Evolutionary conservation across 2,113 vertebrate species (phyloP).

Genomic region (Neolamprologus falcicula): DNA sequence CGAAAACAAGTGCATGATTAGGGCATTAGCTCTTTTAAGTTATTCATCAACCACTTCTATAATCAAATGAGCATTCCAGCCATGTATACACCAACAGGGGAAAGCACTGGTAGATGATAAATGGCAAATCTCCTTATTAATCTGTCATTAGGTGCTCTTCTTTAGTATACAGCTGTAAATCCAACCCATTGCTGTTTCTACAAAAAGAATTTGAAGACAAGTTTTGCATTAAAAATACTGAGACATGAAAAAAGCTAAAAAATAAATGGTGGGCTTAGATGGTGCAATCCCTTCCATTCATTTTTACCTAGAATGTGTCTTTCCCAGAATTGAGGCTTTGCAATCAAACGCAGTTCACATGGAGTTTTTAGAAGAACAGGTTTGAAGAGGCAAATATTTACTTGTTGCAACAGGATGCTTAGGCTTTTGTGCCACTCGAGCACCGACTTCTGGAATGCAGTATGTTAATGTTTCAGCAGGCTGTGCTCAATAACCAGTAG

Average conservation of each 20-base stretch:
- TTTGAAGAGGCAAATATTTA: constrained; percentile 62
- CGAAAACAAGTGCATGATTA: not conserved
- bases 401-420: constrained; percentile 67
- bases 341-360: not conserved
- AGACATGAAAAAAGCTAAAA: not conserved
- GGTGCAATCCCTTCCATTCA: not conserved
- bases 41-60: not conserved
- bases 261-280: not conserved
- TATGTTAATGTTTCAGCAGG: not conserved
- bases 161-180: not conserved
- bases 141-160: not conserved
- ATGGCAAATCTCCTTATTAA: not conserved
- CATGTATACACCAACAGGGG: not conserved
- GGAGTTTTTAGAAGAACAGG: constrained; percentile 32
- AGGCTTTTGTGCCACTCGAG: constrained; percentile 14
- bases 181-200: not conserved
- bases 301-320: not conserved
- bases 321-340: not conserved
- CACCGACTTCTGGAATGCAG: constrained; percentile 53
- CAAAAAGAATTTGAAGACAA: not conserved
- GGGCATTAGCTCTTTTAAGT: not conserved
- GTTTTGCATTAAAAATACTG: not conserved
- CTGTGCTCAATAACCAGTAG: not conserved
- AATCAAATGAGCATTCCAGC: not conserved
- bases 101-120: not conserved